Evolutionary conservation across 2,797 vertebrate species (phyloP), one percentile per base, ranked within the genome.

Genomic region (Centropyge bicolor): DNA sequence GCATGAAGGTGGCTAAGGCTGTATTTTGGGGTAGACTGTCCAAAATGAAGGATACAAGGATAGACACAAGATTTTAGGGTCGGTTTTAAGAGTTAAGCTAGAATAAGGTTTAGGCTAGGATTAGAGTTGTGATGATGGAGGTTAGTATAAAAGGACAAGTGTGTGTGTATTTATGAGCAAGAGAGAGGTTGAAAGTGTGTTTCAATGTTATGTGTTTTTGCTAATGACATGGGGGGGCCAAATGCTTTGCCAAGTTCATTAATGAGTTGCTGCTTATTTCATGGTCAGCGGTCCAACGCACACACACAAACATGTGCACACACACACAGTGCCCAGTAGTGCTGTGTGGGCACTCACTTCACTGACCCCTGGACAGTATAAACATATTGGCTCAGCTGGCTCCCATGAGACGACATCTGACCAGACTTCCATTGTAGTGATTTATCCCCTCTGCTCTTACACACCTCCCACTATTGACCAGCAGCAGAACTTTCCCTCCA

Each of bases 181-280:
- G 36, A 41, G 48, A 31, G 71, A 51, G 59, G 9, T 48, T 70
- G 24, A 40, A 76, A 46, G 55, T 62, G 24, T 48, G 56, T 3
- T 40, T 56, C 24, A 56, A 31, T 70, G 27, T 62, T 70, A 40
- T 6, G 0, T 68, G 24, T 48, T 54, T 59, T 45, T 60, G 31
- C 74, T 70, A 60, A 62, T 80, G 61, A 84, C 77, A 77, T 36
- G 3, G 36, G 76, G 76, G 71, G 46, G 16, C 46, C 43, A 70
- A 62, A 82, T 51, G 52, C 20, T 24, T 76, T 76, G 41, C 81
- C 77, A 83, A 85, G 81, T 90, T 83, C 56, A 84, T 90, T 88
- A 84, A 85, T 82, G 78, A 74, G 70, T 74, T 71, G 57, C 65
- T 1, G 49, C 78, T 82, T 75, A 74, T 83, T 85, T 68, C 70